Conservation (phyloP, 2,113 vertebrate species). For the Sinocyclocheilus anshuiensis region DNA sequence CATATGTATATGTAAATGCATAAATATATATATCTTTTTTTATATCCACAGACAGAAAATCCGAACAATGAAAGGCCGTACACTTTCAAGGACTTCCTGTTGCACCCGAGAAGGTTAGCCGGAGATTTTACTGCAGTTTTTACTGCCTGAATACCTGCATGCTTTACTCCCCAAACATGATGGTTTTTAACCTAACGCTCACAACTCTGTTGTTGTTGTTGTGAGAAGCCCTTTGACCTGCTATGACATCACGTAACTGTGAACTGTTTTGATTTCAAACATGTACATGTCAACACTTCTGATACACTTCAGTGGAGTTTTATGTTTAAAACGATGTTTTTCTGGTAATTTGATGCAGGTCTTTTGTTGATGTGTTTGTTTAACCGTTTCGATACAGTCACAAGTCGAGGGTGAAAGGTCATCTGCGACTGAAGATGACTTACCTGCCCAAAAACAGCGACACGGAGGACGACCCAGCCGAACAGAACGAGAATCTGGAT, state of each 20-base stretch:
- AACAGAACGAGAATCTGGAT: slow-evolving; percentile 87
- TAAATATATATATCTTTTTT: slow-evolving; percentile 42
- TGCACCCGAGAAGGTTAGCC: slow-evolving; percentile 94
- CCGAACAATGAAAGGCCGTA: slow-evolving; percentile 90
- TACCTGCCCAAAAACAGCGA: slow-evolving; percentile 87
- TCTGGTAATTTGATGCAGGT: neutral
- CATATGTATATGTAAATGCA: too few relatives aligned
- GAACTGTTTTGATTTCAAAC: slow-evolving; percentile 15
- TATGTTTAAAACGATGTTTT: neutral
- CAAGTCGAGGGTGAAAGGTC: slow-evolving; percentile 95
- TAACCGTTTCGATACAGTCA: slow-evolving; percentile 73
- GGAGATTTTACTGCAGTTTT: slow-evolving; percentile 31
- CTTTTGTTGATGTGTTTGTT: slow-evolving; percentile 7
- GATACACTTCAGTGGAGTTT: neutral
- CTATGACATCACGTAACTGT: neutral
- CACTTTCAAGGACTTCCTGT: slow-evolving; percentile 97
- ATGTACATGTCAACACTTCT: neutral
- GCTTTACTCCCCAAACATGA: too few relatives aligned
- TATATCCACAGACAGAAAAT: slow-evolving; percentile 90
- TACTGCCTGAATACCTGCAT: neutral
- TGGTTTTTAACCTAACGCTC: too few relatives aligned
- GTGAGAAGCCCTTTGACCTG: neutral
- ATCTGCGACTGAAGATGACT: slow-evolving; percentile 97
- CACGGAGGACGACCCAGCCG: slow-evolving; percentile 83
- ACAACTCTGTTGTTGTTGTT: neutral